phyloP scores from a whole-genome alignment of 2,888 invertebrate species.

The Portevinia maculata region DNA sequence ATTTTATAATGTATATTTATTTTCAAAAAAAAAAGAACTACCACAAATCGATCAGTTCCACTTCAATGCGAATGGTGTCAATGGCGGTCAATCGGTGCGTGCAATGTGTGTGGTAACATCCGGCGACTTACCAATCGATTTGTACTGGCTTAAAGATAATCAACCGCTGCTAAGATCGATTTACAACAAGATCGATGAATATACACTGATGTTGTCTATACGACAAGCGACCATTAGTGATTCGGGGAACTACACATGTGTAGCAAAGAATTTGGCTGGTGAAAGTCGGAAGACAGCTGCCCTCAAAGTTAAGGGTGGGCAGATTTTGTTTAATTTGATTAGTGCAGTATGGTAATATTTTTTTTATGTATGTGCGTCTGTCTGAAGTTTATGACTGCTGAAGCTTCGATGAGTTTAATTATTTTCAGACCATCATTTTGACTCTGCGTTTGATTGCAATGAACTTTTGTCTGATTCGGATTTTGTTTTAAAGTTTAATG shows the following conservation, averaged over 20 bases:
- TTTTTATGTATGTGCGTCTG: neutral
- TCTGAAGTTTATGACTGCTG: too few relatives aligned
- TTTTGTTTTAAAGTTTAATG: too few relatives aligned
- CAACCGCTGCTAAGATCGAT: constrained; percentile 80
- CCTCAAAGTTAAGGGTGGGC: constrained; percentile 85
- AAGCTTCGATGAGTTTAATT: too few relatives aligned
- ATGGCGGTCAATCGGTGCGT: constrained; percentile 84
- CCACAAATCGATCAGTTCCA: constrained; percentile 84
- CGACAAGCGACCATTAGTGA: constrained; percentile 82
- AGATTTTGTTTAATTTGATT: neutral
- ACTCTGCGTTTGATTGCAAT: too few relatives aligned
- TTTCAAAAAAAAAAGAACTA: constrained; percentile 79
- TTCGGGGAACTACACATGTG: constrained; percentile 85
- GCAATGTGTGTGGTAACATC: constrained; percentile 87
- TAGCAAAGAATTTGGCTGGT: constrained; percentile 85
- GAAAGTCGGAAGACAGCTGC: constrained; percentile 84
- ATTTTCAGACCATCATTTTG: too few relatives aligned
- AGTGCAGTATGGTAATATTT: neutral
- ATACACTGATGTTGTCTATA: constrained; percentile 83
- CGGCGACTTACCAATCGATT: constrained; percentile 91
- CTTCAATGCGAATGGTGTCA: constrained; percentile 83
- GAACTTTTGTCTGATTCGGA: too few relatives aligned
- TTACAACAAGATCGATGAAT: constrained; percentile 83
- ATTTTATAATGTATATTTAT: constrained; percentile 38
- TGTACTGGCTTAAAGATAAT: constrained; percentile 86